These are phyloP conservation scores for Caenorhabditis sp. DNA, from an alignment of 2,888 invertebrate genomes.

Conservation along the genomic window DNA sequence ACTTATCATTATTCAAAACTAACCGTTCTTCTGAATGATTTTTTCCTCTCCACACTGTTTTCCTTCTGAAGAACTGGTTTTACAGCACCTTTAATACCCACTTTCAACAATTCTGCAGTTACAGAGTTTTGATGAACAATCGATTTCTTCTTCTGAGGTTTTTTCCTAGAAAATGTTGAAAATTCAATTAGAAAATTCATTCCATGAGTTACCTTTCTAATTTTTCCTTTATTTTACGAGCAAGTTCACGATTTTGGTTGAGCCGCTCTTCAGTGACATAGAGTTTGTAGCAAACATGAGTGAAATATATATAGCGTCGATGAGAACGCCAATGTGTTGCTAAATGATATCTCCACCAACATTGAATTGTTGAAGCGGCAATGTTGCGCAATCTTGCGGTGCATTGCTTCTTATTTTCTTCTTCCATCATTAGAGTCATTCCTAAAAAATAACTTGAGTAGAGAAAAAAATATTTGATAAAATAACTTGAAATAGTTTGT, in stretches of 20 bases:
- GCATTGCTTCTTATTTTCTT: conserved; percentile 57
- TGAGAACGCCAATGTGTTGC: conserved; percentile 42
- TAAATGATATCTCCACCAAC: conserved; percentile 52
- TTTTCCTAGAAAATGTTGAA: conserved; percentile 15
- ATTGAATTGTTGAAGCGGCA: conserved; percentile 61
- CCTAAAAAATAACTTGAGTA: no score
- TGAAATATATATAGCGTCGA: conserved; percentile 34
- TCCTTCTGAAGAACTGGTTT: conserved; percentile 23
- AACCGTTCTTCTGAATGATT: conserved; percentile 31
- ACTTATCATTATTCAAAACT: no score
- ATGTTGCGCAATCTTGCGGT: conserved; percentile 51
- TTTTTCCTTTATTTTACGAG: conserved; percentile 46
- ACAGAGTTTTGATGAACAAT: conserved; percentile 33
- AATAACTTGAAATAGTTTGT: no score
- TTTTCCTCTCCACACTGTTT: conserved; percentile 10
- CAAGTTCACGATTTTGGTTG: conserved; percentile 45
- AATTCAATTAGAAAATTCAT: background rate
- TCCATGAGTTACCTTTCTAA: conserved; percentile 31
- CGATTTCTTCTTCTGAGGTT: conserved; percentile 35
- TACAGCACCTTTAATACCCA: conserved; percentile 28
- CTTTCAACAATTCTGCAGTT: conserved; percentile 28
- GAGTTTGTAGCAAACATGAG: conserved; percentile 56
- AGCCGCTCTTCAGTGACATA: conserved; percentile 57
- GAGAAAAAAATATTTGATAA: no score
- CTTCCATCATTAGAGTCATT: conserved; percentile 62